Evolutionary conservation across 2,888 invertebrate genomes (phyloP).

Genomic region (Noctuana brunneofusca): DNA sequence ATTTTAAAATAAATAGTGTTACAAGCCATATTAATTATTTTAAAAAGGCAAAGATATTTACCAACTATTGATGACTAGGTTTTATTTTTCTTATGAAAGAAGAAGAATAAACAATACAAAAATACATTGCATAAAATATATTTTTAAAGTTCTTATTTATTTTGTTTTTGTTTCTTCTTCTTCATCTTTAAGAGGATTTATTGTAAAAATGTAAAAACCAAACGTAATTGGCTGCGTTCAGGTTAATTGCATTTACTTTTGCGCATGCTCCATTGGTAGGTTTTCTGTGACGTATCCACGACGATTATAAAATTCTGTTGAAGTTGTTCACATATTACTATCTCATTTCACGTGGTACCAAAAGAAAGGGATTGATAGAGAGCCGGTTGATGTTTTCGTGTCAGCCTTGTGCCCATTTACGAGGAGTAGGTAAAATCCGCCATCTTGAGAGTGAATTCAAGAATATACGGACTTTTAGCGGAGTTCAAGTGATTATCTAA

Average conservation of each 20-base stretch:
- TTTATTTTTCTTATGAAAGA: no score
- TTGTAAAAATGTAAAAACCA: background rate
- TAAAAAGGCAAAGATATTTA: no score
- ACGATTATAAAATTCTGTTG: conserved; percentile 62
- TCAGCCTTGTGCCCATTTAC: conserved; percentile 83
- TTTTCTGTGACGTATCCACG: conserved; percentile 68
- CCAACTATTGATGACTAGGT: no score
- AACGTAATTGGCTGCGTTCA: conserved; percentile 57
- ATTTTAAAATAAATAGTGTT: conserved; percentile 26
- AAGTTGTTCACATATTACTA: conserved; percentile 68
- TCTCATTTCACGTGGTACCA: conserved; percentile 65
- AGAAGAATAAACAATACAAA: no score
- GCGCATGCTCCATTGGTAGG: conserved; percentile 76
- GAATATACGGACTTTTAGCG: conserved; percentile 82
- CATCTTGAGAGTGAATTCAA: conserved; percentile 86
- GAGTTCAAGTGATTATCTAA: conserved; percentile 73
- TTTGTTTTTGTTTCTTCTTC: no score
- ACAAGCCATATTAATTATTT: background rate
- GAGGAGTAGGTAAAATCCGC: conserved; percentile 84
- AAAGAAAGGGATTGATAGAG: conserved; percentile 76
- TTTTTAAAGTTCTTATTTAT: no score
- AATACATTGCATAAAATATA: no score
- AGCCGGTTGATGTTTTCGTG: conserved; percentile 83
- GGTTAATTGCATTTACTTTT: conserved; percentile 52
- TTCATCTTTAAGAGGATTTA: no score